A percentile compares a stretch with the other conserved stretches of the same genome.
Conservation (phyloP, 2,797 vertebrate species). For the Pteropus rufus region DNA sequence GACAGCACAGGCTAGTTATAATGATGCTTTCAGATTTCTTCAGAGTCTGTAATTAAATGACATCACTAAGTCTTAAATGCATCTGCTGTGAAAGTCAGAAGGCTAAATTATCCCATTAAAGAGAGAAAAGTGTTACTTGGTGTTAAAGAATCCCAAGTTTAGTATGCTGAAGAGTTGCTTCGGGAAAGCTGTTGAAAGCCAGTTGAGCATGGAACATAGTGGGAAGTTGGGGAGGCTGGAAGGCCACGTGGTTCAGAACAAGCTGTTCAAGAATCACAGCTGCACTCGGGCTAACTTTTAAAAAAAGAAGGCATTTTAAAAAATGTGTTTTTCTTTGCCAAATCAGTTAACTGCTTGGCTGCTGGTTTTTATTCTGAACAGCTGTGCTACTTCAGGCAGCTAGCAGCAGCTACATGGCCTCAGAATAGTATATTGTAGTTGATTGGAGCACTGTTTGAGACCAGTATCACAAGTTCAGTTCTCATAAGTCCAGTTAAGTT, state of each 20-base stretch:
- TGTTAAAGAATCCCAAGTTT: constrained; percentile 62
- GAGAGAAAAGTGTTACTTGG: constrained; percentile 47
- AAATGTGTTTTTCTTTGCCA: background rate
- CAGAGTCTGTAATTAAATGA: constrained; percentile 74
- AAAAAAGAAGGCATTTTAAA: constrained; percentile 26
- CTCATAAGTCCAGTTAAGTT: background rate
- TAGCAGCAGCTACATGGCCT: background rate
- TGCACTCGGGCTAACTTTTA: constrained; percentile 58
- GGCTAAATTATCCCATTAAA: constrained; percentile 70
- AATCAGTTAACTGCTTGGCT: constrained; percentile 61
- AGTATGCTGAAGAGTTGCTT: constrained; percentile 63
- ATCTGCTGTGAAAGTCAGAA: constrained; percentile 76
- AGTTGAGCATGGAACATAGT: constrained; percentile 45
- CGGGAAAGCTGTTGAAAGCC: constrained; percentile 61
- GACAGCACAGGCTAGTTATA: constrained; percentile 57
- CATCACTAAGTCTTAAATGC: constrained; percentile 71
- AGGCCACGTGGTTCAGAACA: constrained; percentile 64
- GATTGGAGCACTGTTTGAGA: background rate
- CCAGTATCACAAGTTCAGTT: background rate
- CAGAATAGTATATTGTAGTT: background rate
- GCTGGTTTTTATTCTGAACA: constrained; percentile 39
- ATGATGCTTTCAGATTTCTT: constrained; percentile 66
- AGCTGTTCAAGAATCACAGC: constrained; percentile 70
- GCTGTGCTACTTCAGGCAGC: background rate
- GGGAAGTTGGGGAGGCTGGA: constrained; percentile 59